Base-by-base conservation (phyloP, 1,140 invertebrate genomes). In the Trichoplusia ni region DNA sequence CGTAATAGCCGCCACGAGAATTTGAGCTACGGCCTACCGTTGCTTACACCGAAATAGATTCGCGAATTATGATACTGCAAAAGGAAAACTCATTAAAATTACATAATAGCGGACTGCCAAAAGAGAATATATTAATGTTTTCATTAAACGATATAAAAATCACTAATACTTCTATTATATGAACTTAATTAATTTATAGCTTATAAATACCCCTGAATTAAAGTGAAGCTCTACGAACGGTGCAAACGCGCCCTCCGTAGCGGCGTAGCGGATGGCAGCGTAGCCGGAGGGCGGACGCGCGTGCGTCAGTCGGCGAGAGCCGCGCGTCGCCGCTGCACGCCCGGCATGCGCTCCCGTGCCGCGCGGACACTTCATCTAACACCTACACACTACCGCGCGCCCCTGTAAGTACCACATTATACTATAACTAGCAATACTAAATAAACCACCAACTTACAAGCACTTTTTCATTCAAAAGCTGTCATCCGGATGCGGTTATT, bases 221-320 rank as follows among this genome's bases (percentile, higher is more conserved):
- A 21, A 29, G 51, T 27, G 18, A 29, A 44, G 38, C 54, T 31
- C 13, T 21, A 11, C 16, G 38, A 21, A 42, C 69, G 77, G 67
- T 79, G 72, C 60, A 71, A 79, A 66, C 21, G 69, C 75, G 69
- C 63, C 67, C 66, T 49, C 44, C 79, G 77, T 81, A 81, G 80
- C 81, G 18, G 25, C 75, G 83, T 80, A 82, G 81, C 75, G 70
- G 37, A 67, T 73, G 69, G 69, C 27, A 73, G 68, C 49, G 67
- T 69, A 69, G 68, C 40, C 70, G 72, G 63, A 68, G 75, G 64
- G 67, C 70, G 70, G 53, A 82, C 84, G 78, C 82, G 83, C 86
- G 84, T 86, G 81, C 82, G 80, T 76, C 74, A 81, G 82, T 82
- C 80, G 82, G 79, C 80, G 70, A 60, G 69, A 65, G 77, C 68